Base-by-base conservation (phyloP, 2,113 vertebrate species). In the Myotis davidii region DNA sequence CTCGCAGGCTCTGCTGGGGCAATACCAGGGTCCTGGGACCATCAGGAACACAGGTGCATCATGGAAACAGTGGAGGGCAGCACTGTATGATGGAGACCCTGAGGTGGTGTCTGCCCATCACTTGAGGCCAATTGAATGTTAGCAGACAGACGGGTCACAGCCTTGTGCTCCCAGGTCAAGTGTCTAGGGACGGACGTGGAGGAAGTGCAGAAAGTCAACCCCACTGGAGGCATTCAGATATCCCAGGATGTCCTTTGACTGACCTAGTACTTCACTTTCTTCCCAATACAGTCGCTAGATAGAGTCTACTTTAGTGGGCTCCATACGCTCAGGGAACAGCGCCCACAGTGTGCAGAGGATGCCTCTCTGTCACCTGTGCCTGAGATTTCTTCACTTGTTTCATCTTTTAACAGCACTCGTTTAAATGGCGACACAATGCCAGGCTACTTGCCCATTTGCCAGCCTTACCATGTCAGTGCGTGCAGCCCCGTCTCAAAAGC, bases 401-500 rank as follows among this genome's bases (percentile, higher is more conserved):
- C 99, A 4, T 99, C 99, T 98, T 99, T 99, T 97, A 99, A 98
- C 5, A 6, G 99, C 97, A 99, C 99, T 67, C 99, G 98, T 98
- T 99, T 99, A 98, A 99, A 99, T 23, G 99, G 99, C 91, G 99
- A 99, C 97, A 99, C 99, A 74, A 99, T 99, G 96, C 99, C 99
- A 97, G 99, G 98, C 99, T 99, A 54, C 37, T 85, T n/a, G 34
- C 4, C 25, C 48, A 34, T 59, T 67, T 45, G 37, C 29, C 56
- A 2, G 2, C 13, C 4, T 67, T 21, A 18, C 9, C 5, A 1
- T 29, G 1, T 37, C 23, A 17, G 34, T 2, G 2, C 3, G 5
- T 1, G 14, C 8, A 32, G 7, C 21, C 1, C 2, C 10, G 9
- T 2, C 0, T 45, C 3, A 64, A 42, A n/a, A 70, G 2, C 78